Base-by-base conservation (phyloP, 2,888 invertebrate species). In the Hypolimnas misippus region DNA sequence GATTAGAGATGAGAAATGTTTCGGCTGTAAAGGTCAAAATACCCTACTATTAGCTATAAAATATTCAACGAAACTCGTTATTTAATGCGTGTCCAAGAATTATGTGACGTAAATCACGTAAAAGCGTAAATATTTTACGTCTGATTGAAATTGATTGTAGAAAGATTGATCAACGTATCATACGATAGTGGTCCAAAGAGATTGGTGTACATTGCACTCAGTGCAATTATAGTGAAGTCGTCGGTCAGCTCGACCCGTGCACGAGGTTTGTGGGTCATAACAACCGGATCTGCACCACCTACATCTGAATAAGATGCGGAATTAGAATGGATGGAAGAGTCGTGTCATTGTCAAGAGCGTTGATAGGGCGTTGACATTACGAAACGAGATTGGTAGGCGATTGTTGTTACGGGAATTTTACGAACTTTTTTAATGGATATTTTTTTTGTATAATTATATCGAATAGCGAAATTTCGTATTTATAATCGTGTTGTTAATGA, bases 261-360 rank as follows among this genome's bases (percentile, higher is more conserved):
- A 81, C 81, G 76, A 69, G 86, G 86, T 87, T 86, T 86, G 76
- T 87, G 84, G 82, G 86, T 86, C 86, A 86, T 57, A 66, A 60
- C 73, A 76, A 82, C 84, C 82, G 82, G 83, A 84, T 77, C 67
- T 69, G 70, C 55, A 70, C 61, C 57, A 56, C 49, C 63, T 60
- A 64, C 64, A 65, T 67, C 59, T 62, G 63, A 61, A 67, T 62
- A 51, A 59, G 56, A 64, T 66, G 55, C 42, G 53, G 69, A 70
- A 55, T 65, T 66, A 68, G 60, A 66, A 57, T 54, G 54, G 35
- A 68, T 69, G 70, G 69, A 72, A 70, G 67, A 50, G 65, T 14
- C 55, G 42, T 66, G 44, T 58, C 67, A 62, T 42, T 65, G 63
- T 66, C 63, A 61, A 60, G 50, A 60, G 40, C 54, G 33, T 57